Conservation (phyloP, 2,888 invertebrate species). For the Calameuta pallipes region DNA sequence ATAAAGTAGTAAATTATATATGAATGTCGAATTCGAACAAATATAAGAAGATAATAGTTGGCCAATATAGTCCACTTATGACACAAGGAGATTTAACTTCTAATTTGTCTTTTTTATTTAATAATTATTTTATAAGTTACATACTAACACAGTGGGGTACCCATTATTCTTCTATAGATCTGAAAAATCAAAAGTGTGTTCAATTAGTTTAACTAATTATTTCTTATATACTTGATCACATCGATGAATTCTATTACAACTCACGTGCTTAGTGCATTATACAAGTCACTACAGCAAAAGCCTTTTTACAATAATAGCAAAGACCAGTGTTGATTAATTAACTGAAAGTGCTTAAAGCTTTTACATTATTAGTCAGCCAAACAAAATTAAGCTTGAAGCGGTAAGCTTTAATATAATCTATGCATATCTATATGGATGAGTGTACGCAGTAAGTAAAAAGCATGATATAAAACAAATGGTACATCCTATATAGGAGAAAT, state of each 20-base stretch:
- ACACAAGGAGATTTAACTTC: neutral
- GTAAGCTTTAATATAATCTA: neutral
- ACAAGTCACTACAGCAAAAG: neutral
- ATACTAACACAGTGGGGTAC: neutral
- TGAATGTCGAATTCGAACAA: neutral
- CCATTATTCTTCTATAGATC: neutral
- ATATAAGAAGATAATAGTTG: neutral
- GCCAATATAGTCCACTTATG: neutral
- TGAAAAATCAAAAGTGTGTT: neutral
- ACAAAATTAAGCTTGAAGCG: neutral
- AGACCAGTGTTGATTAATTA: neutral
- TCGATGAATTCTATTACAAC: neutral
- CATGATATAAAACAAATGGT: neutral
- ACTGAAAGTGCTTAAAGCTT: neutral
- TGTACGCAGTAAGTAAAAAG: neutral
- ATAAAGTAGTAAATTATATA: neutral
- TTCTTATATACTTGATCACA: neutral
- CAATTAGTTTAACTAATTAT: neutral
- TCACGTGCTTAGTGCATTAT: neutral
- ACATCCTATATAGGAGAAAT: conserved; percentile 5
- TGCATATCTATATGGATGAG: neutral
- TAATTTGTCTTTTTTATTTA: neutral
- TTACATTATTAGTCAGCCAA: neutral
- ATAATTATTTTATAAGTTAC: neutral
- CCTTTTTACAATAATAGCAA: neutral